Base-by-base conservation (phyloP, 2,797 vertebrate species). In the Phrynocephalus guinanensis region DNA sequence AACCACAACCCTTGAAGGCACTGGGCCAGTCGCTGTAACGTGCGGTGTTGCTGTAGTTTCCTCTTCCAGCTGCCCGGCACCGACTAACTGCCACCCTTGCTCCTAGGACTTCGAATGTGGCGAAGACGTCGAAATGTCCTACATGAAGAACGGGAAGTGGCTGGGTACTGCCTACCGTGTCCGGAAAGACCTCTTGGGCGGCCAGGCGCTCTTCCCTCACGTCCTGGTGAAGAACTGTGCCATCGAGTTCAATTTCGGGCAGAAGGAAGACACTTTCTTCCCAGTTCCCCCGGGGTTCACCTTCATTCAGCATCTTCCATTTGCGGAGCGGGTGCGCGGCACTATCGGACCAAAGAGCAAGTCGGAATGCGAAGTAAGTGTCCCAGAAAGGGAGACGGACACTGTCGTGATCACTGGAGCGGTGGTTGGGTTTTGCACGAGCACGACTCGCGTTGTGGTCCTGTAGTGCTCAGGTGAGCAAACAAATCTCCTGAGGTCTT, bases 191-290 rank as follows among this genome's bases (percentile, higher is more conserved):
- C 94, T 86, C 0, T 79, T 99, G 93, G 97, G 95, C 0, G 97
- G 96, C 7, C 97, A 97, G 0, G 96, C 98, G 0, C 97, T 99
- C 11, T 98, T 98, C 90, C 98, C 98, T 16, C 98, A 99, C 0
- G 97, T 99, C 68, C 93, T 99, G 89, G 97, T 98, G 90, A 99
- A 99, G 94, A 99, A 99, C 82, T 99, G 98, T 56, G 97, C 98
- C 0, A 97, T 99, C 0, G 98, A 99, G 89, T 99, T 99, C 95
- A 99, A 99, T 95, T 99, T 99, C 0, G 98, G 98, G 22, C 98
- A 99, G 93, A 96, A 96, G 60, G 89, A 85, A 2, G 97, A 97
- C 84, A 95, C 98, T 1, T 98, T 97, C 94, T 98, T 97, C 89
- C 95, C 96, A 0, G 88, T 96, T 2, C 97, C 97, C 0, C 98